These are phyloP conservation scores for Epinotia demarniana DNA, from an alignment of 2,888 invertebrate species.

Conservation along the genomic window DNA sequence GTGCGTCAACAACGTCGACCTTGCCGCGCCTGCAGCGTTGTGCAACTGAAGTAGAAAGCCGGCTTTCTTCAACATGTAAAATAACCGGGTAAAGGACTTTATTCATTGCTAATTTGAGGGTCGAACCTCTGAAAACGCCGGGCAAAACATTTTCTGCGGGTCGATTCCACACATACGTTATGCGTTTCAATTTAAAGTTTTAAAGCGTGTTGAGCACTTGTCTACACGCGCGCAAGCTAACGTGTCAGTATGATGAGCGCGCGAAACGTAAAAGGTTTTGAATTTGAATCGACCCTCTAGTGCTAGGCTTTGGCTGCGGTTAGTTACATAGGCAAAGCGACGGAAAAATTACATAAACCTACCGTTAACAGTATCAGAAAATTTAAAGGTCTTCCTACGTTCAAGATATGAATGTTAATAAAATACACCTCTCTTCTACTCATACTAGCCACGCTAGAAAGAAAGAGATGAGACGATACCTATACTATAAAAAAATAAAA, in stretches of 20 bases:
- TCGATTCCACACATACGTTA: background rate
- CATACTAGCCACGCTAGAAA: too few relatives aligned
- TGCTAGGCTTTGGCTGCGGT: slow-evolving; percentile 2
- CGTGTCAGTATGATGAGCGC: too few relatives aligned
- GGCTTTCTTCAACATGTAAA: slow-evolving; percentile 62
- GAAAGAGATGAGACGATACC: background rate
- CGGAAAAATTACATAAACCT: slow-evolving; percentile 5
- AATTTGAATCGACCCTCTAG: background rate
- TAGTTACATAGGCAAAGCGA: slow-evolving; percentile 18
- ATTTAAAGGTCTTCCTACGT: background rate
- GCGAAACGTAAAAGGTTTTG: background rate
- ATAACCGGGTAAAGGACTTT: slow-evolving; percentile 52
- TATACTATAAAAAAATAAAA: background rate
- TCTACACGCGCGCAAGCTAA: background rate
- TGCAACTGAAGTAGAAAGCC: slow-evolving; percentile 66
- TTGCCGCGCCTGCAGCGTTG: slow-evolving; percentile 58
- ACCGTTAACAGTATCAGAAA: background rate
- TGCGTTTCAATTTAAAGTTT: background rate
- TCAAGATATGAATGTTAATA: background rate
- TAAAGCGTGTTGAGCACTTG: background rate
- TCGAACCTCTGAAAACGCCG: slow-evolving; percentile 1
- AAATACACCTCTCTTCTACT: too few relatives aligned
- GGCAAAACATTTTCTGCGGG: background rate
- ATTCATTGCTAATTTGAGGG: slow-evolving; percentile 44
- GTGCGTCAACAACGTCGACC: slow-evolving; percentile 63